phyloP scores from a whole-genome alignment of 1,140 invertebrate genomes.

The Drosophila elegans region DNA sequence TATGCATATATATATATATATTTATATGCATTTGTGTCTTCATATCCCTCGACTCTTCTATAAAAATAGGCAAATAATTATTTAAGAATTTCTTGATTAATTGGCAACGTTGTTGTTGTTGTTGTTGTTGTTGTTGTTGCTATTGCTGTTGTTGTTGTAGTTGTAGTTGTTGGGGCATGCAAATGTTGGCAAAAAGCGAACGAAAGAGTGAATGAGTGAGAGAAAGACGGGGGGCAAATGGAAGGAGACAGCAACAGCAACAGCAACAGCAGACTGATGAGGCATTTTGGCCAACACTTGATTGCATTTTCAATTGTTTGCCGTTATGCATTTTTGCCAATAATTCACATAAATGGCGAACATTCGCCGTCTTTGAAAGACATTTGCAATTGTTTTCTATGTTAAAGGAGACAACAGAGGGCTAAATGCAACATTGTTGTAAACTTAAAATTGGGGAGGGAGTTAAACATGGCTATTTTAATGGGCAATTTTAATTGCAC shows the following conservation, averaged over 20 bases:
- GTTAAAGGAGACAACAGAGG: background rate
- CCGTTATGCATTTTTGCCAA: constrained; percentile 82
- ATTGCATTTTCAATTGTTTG: constrained; percentile 83
- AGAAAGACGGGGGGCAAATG: background rate
- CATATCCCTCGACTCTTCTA: constrained; percentile 42
- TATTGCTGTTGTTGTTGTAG: constrained; percentile 4
- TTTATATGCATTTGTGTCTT: constrained; percentile 25
- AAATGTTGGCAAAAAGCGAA: constrained; percentile 44
- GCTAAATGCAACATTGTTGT: constrained; percentile 23
- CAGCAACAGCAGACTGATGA: constrained; percentile 23
- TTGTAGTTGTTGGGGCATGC: constrained; percentile 52
- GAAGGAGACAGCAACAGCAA: background rate
- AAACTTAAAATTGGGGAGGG: background rate
- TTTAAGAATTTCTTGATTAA: constrained; percentile 84
- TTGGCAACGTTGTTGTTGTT: constrained; percentile 67
- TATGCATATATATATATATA: background rate
- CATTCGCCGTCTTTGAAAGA: background rate
- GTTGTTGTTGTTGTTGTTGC: constrained; percentile 23
- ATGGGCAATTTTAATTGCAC: constrained; percentile 27
- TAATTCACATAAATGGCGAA: constrained; percentile 75
- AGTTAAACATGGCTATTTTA: constrained; percentile 18
- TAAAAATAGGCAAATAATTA: constrained; percentile 84
- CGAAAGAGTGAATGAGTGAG: background rate
- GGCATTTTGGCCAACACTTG: constrained; percentile 78
- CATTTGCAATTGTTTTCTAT: constrained; percentile 39